Evolutionary conservation across 2,113 vertebrate genomes (phyloP).

Genomic region (Rattus rattus): DNA sequence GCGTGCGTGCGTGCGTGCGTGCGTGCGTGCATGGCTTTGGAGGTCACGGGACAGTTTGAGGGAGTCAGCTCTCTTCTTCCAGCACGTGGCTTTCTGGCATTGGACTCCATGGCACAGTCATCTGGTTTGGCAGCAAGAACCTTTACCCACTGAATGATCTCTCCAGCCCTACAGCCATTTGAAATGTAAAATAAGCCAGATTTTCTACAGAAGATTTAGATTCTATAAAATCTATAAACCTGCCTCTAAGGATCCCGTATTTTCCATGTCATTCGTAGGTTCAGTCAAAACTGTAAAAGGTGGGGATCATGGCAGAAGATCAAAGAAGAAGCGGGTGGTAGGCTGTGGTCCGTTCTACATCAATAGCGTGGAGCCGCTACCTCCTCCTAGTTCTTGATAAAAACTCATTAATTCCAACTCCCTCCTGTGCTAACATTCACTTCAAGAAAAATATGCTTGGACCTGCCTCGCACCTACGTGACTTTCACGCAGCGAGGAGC

Average conservation of each 20-base stretch:
- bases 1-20: not conserved
- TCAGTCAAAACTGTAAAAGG: constrained; percentile 59
- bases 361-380: constrained; percentile 57
- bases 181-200: not conserved
- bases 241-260: not conserved
- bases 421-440: constrained; percentile 72
- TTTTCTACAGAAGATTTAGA: constrained; percentile 60
- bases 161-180: not conserved
- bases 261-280: not conserved
- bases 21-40: not conserved
- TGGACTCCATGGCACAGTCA: not conserved
- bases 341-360: constrained; percentile 66
- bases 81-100: not conserved
- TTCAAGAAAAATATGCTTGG: constrained; percentile 71
- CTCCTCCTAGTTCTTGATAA: constrained; percentile 79
- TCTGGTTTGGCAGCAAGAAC: too few species aligned
- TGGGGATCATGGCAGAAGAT: constrained; percentile 72
- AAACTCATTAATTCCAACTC: constrained; percentile 82
- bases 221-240: not conserved
- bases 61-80: not conserved
- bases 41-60: not conserved
- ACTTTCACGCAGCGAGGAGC: constrained; percentile 21
- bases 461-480: constrained; percentile 37
- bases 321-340: constrained; percentile 71
- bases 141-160: not conserved